Base-by-base conservation (phyloP, 30 jellyfish, hydroid and myxozoan genomes). In the Chrysaora quinquecirrha region DNA sequence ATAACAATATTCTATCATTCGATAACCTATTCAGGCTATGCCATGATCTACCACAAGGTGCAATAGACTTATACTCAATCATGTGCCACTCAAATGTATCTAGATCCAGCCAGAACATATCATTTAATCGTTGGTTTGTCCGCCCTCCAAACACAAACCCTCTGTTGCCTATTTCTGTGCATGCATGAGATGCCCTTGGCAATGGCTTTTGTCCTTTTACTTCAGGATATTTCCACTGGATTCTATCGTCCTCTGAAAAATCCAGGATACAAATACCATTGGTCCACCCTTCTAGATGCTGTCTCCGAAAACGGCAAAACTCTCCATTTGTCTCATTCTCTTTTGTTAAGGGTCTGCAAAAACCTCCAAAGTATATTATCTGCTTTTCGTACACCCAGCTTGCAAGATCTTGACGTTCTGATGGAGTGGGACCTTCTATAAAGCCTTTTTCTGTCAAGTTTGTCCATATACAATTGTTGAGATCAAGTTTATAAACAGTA, bases 11-110 rank as follows among this genome's bases (percentile, higher is more conserved):
- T 20, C 76, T 81, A 2, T 29, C 33, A 49, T 73, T 82, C 4
- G 91, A 64, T 27, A 80, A 32, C 14, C 64, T 47, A 9, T 65
- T 89, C 68, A 91, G 58, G 2, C 64, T 71, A 49, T 91, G 96
- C 98, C 98, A 91, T 1, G 98, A 91, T 70, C 98, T 67, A 20
- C 98, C 98, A 14, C 43, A 12, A 21, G 98, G 98, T 16, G 87
- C 87, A 22, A 79, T 32, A 14, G 80, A 35, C 30, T 49, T 48
- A 69, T 72, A 56, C 25, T 30, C 23, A 34, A 80, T 72, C 73
- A 21, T 76, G 63, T 49, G 62, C 98, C 98, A 91, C 23, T 46
- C 73, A 46, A 35, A 91, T n/a, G 76, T 54, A 23, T 82, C 84
- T 12, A 85, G 81, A 48, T 91, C 91, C 31, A 91, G 43, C 27